These are phyloP conservation scores for Microctonus aethiopoides DNA, from an alignment of 2,888 invertebrate genomes.

Conservation along the genomic window DNA sequence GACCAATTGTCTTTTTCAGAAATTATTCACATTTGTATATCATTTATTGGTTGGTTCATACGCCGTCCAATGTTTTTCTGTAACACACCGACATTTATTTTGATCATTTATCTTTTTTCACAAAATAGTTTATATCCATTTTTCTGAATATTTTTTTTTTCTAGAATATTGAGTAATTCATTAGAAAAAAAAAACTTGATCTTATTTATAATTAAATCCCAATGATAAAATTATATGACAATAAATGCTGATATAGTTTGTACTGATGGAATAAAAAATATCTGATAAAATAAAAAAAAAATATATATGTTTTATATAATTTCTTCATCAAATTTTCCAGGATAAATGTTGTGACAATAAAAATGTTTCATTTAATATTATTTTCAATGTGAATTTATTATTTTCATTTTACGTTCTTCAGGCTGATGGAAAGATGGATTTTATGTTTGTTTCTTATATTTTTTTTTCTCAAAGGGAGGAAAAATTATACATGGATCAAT, in stretches of 20 bases:
- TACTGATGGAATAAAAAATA: background rate
- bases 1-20: constrained; percentile 6
- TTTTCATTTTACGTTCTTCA: background rate
- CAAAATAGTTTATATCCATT: too few relatives aligned
- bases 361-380: background rate
- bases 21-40: too few relatives aligned
- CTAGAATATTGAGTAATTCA: too few relatives aligned
- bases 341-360: background rate
- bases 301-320: background rate
- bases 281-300: background rate
- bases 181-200: background rate
- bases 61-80: background rate
- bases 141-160: too few relatives aligned
- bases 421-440: background rate
- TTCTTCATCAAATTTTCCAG: too few relatives aligned
- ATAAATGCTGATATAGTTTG: constrained; percentile 21
- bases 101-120: background rate
- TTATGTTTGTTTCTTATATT: background rate
- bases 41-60: background rate
- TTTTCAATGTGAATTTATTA: background rate
- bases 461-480: background rate
- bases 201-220: background rate
- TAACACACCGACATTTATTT: background rate
- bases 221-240: constrained; percentile 16
- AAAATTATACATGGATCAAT: constrained; percentile 41